Percentiles rank a stretch among this genome's conserved stretches.
Conservation (phyloP, 92 coral and sea anemone genomes). For the Pocillopora meandrina region DNA sequence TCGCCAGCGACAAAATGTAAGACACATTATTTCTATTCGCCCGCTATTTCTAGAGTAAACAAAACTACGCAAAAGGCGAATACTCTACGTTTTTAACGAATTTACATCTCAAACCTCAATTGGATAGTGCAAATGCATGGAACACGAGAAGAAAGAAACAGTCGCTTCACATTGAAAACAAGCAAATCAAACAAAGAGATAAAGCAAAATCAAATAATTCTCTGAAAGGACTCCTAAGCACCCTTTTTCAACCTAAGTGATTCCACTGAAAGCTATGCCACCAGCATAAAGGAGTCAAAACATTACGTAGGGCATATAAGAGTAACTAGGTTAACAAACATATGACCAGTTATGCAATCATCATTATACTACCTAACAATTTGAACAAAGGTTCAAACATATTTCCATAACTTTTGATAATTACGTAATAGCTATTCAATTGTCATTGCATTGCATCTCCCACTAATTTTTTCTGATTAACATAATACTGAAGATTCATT, state of each 20-base stretch:
- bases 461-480: not conserved
- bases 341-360: too few relatives aligned
- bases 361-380: too few relatives aligned
- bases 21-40: not conserved
- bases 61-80: too few relatives aligned
- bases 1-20: slow-evolving; percentile 36
- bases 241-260: not conserved
- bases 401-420: not conserved
- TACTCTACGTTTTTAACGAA: too few relatives aligned
- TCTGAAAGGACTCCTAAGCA: not conserved
- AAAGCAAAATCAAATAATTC: not conserved
- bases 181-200: not conserved
- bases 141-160: not conserved
- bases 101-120: not conserved
- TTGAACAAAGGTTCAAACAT: not conserved
- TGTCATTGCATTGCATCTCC: not conserved
- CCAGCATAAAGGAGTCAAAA: too few relatives aligned
- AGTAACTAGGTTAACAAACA: too few relatives aligned
- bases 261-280: too few relatives aligned
- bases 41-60: too few relatives aligned
- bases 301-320: too few relatives aligned
- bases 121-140: not conserved
- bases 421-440: not conserved
- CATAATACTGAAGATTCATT: not conserved
- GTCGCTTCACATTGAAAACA: not conserved